phyloP scores from a whole-genome alignment of 1,140 invertebrate genomes.

The Atopsyche davidsoni region DNA sequence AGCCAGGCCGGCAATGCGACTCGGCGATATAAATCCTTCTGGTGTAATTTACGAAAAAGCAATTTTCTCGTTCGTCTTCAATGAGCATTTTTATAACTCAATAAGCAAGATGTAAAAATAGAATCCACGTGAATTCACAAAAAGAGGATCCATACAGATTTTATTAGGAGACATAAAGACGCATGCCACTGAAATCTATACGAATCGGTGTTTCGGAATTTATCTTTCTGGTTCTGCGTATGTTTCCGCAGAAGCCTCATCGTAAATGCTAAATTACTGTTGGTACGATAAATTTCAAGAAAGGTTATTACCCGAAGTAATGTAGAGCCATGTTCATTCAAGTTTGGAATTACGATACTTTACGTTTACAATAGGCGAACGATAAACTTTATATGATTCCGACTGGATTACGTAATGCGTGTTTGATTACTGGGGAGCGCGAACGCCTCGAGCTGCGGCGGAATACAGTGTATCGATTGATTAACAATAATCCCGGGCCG shows the following conservation, averaged over 20 bases:
- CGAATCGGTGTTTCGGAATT: conserved; percentile 6
- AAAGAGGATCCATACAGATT: conserved; percentile 12
- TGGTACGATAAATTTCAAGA: conserved; percentile 22
- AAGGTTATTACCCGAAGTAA: conserved; percentile 17
- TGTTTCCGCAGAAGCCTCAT: conserved; percentile 13
- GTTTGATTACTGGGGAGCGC: no score
- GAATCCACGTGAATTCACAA: conserved; percentile 4
- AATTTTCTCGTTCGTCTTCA: no score
- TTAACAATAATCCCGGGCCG: no score
- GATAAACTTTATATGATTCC: conserved; percentile 10
- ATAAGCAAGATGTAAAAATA: conserved; percentile 7
- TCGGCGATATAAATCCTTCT: no score
- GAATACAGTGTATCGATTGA: no score
- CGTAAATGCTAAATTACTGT: conserved; percentile 24
- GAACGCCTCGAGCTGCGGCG: no score
- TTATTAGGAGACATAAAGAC: conserved; percentile 18
- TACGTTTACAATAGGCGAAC: background rate
- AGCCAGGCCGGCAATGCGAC: no score
- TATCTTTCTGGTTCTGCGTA: conserved; percentile 16
- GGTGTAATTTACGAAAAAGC: no score
- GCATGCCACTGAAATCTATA: background rate
- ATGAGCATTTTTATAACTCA: conserved; percentile 10
- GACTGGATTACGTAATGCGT: conserved; percentile 12
- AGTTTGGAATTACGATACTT: background rate
- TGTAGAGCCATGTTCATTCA: conserved; percentile 13